Evolutionary conservation across 2,797 vertebrate species (phyloP).

Genomic region (Podargus strigoides): DNA sequence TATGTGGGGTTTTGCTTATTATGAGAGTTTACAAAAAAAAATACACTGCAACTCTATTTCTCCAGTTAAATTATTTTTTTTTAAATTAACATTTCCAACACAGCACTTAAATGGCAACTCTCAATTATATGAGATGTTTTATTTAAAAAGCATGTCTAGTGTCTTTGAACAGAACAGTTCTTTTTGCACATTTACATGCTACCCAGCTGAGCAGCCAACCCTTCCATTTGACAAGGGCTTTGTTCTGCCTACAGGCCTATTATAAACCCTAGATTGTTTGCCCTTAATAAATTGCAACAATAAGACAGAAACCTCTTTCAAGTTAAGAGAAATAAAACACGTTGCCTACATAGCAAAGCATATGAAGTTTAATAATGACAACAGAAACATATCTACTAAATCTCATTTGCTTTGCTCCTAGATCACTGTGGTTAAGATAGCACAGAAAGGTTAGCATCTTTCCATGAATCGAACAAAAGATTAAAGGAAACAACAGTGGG

Average conservation of each 20-base stretch:
- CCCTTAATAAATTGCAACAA: constrained; percentile 67
- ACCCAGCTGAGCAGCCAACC: constrained; percentile 64
- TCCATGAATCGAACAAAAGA: constrained; percentile 12
- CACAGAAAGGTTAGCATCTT: constrained; percentile 17
- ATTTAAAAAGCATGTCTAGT: constrained; percentile 66
- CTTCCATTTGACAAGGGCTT: constrained; percentile 68
- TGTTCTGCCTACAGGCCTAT: constrained; percentile 67
- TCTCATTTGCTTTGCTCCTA: constrained; percentile 42
- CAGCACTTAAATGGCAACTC: constrained; percentile 57
- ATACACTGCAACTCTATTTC: neutral
- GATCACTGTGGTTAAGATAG: constrained; percentile 26
- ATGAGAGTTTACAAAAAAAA: neutral
- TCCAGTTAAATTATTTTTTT: constrained; percentile 44
- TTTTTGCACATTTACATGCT: constrained; percentile 64
- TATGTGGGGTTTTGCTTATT: neutral
- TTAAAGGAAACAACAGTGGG: neutral
- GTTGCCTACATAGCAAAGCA: constrained; percentile 36
- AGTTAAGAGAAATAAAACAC: constrained; percentile 47
- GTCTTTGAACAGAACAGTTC: constrained; percentile 48
- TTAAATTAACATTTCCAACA: constrained; percentile 31
- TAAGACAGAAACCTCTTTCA: constrained; percentile 67
- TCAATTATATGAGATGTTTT: constrained; percentile 63
- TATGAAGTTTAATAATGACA: constrained; percentile 43
- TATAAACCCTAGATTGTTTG: constrained; percentile 62
- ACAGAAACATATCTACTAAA: constrained; percentile 47